Evolutionary conservation across 2,113 vertebrate species (phyloP).

Genomic region (Herpailurus yagouaroundi): DNA sequence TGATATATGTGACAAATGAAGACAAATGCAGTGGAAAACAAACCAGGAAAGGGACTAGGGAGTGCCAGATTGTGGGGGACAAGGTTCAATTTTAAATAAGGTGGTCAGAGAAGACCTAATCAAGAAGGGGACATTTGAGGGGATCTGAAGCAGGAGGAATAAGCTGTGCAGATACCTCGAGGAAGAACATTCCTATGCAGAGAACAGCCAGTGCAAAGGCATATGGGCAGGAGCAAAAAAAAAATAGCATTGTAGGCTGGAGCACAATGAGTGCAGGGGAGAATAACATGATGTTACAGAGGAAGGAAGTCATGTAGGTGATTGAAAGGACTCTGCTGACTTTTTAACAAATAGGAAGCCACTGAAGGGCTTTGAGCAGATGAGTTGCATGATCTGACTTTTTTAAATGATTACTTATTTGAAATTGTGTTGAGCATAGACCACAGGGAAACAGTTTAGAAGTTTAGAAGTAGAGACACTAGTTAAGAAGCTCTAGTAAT

Average conservation of each 20-base stretch:
- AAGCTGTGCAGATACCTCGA: background rate
- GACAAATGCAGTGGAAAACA: background rate
- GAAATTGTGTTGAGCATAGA: background rate
- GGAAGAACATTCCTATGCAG: background rate
- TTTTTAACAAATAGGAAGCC: background rate
- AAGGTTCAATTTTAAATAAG: background rate
- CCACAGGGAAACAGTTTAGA: background rate
- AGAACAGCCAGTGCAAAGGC: background rate
- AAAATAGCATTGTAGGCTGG: background rate
- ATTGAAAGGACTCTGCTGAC: background rate
- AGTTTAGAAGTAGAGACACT: background rate
- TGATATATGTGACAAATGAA: background rate
- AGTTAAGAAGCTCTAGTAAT: background rate
- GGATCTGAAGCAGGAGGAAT: background rate
- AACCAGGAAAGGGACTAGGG: background rate
- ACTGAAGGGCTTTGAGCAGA: background rate
- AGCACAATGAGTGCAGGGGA: background rate
- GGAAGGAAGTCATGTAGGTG: background rate
- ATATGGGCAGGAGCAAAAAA: background rate
- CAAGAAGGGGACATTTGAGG: background rate
- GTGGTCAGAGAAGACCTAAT: background rate
- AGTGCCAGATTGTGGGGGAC: background rate
- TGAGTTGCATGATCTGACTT: background rate
- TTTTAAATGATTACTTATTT: background rate
- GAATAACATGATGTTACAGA: background rate